Percentiles rank a stretch among this genome's conserved stretches.
Conservation (phyloP, 1,140 invertebrate genomes). For the Yoshiicerus persimilis region DNA sequence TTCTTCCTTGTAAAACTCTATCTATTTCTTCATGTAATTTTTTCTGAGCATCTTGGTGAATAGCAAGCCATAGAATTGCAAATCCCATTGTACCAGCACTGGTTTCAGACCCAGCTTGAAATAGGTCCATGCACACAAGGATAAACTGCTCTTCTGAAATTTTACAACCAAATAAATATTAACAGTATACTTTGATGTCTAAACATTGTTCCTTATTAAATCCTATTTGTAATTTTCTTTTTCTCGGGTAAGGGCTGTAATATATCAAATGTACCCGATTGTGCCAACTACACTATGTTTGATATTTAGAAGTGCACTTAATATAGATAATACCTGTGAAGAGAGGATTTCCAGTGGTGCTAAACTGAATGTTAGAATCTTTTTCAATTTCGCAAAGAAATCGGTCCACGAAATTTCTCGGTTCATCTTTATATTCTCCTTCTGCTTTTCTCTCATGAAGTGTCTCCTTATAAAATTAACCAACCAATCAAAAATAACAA, state of each 20-base stretch:
- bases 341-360: not conserved
- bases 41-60: conserved; percentile 51
- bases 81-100: conserved; percentile 51
- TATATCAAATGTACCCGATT: too few species aligned
- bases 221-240: too few species aligned
- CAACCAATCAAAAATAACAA: too few species aligned
- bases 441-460: not conserved
- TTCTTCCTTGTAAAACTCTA: conserved; percentile 36
- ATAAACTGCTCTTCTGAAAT: conserved; percentile 20
- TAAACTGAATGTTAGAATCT: not conserved
- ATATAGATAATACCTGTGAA: too few species aligned
- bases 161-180: too few species aligned
- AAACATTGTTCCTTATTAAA: too few species aligned
- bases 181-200: too few species aligned
- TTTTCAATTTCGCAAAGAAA: not conserved
- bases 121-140: conserved; percentile 50
- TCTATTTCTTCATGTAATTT: conserved; percentile 53
- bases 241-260: too few species aligned
- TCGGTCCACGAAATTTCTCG: not conserved
- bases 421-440: not conserved
- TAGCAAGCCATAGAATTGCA: conserved; percentile 50
- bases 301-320: too few species aligned
- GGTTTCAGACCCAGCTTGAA: conserved; percentile 53
- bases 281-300: too few species aligned
- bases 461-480: not conserved